phyloP scores from a whole-genome alignment of 2,888 invertebrate genomes.

The Anodontia alba region DNA sequence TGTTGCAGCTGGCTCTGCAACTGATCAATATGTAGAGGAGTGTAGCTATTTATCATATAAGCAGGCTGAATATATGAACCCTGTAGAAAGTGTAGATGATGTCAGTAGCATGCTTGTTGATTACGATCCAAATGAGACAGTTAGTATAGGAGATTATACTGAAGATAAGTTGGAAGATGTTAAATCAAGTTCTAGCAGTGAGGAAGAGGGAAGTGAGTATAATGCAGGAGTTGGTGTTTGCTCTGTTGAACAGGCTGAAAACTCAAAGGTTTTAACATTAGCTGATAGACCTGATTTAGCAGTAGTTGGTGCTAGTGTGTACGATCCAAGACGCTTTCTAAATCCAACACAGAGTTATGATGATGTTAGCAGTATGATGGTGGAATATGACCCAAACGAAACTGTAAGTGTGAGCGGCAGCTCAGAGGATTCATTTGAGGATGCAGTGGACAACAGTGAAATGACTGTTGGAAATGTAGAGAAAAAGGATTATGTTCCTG shows the following conservation, averaged over 20 bases:
- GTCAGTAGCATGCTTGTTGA: not conserved
- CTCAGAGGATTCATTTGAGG: not conserved
- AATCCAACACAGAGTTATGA: slow-evolving; percentile 9
- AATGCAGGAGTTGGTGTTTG: not conserved
- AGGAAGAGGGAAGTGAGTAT: not conserved
- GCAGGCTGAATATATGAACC: not conserved
- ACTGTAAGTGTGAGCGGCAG: not conserved
- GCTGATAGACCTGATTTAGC: not conserved
- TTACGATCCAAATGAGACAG: slow-evolving; percentile 4
- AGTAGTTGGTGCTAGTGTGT: not conserved
- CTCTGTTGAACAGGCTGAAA: not conserved
- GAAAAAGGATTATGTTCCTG: not conserved
- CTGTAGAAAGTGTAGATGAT: slow-evolving; percentile 15
- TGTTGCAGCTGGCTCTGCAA: not conserved
- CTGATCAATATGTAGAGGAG: not conserved
- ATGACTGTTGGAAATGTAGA: slow-evolving; percentile 1
- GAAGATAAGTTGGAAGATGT: slow-evolving; percentile 16
- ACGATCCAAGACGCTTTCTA: not conserved
- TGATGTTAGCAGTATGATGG: slow-evolving; percentile 11
- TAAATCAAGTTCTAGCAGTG: not conserved
- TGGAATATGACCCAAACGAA: slow-evolving; percentile 1
- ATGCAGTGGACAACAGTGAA: not conserved
- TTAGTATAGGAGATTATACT: slow-evolving; percentile 31
- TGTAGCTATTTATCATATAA: not conserved
- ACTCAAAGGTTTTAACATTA: not conserved